A percentile compares a stretch with the other conserved stretches of the same genome.
Evolutionary conservation across 2,797 vertebrate genomes (phyloP).

Genomic region (Fistularia tabacaria): DNA sequence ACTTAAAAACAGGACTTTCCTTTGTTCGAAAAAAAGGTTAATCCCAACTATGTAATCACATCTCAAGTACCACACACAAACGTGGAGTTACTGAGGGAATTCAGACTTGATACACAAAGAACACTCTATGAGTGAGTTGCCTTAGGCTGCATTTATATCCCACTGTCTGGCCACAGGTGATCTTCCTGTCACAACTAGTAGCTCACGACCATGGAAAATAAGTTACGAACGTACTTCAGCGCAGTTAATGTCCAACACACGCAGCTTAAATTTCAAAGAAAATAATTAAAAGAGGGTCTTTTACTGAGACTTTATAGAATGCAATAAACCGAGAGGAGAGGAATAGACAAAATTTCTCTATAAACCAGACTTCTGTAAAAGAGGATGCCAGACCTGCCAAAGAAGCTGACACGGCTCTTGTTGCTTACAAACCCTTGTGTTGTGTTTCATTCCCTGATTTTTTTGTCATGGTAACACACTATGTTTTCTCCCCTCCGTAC

Average conservation of each 20-base stretch:
- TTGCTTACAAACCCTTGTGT: conserved; percentile 51
- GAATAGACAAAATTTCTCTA: conserved; percentile 29
- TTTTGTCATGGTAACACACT: conserved; percentile 71
- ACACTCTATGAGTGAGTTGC: conserved; percentile 31
- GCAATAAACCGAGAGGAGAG: conserved; percentile 6
- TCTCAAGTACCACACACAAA: not conserved
- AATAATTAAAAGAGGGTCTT: conserved; percentile 14
- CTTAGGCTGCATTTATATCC: conserved; percentile 53
- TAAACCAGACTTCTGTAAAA: conserved; percentile 39
- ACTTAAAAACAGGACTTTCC: too few relatives aligned
- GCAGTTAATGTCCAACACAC: conserved; percentile 22
- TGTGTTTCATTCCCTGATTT: conserved; percentile 63
- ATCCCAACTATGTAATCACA: too few relatives aligned
- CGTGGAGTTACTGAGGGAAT: not conserved
- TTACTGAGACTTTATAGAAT: not conserved
- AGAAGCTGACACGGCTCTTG: conserved; percentile 59
- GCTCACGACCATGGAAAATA: conserved; percentile 40
- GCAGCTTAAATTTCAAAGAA: conserved; percentile 36
- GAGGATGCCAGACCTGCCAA: conserved; percentile 48
- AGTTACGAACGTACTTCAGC: conserved; percentile 25
- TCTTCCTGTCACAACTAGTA: conserved; percentile 52
- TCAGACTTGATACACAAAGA: conserved; percentile 6
- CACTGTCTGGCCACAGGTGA: conserved; percentile 52
- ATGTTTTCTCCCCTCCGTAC: conserved; percentile 53
- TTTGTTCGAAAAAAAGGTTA: too few relatives aligned